Evolutionary conservation across 2,797 vertebrate species (phyloP).

Genomic region (Enteromius anoplus): DNA sequence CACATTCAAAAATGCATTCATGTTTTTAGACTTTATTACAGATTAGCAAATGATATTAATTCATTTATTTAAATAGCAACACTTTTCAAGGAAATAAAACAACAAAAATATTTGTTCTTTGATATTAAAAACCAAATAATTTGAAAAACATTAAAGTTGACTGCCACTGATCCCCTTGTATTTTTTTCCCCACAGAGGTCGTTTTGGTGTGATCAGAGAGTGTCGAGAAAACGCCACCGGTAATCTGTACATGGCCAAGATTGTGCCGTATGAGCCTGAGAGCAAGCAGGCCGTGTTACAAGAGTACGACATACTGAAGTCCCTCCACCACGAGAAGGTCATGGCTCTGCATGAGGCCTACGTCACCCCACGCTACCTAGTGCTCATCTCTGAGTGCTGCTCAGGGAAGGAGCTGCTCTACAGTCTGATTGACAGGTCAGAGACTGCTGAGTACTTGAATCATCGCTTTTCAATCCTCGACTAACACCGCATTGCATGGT

Average conservation of each 20-base stretch:
- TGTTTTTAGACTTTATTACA: neutral
- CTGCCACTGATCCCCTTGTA: neutral
- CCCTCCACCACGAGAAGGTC: conserved; percentile 90
- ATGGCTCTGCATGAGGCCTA: conserved; percentile 97
- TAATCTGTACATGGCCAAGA: conserved; percentile 95
- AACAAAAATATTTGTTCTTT: neutral
- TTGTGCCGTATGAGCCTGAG: conserved; percentile 90
- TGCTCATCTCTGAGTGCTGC: conserved; percentile 95
- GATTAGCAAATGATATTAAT: neutral
- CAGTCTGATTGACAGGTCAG: conserved; percentile 92
- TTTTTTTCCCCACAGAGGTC: conserved; percentile 79
- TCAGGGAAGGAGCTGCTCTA: conserved; percentile 93
- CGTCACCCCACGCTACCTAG: conserved; percentile 95
- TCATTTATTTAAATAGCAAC: neutral
- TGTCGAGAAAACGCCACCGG: conserved; percentile 96
- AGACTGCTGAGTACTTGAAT: neutral
- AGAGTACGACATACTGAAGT: conserved; percentile 96
- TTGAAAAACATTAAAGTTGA: neutral
- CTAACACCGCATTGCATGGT: neutral
- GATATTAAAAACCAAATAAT: neutral
- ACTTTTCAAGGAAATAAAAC: neutral
- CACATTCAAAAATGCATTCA: neutral
- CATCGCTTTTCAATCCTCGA: neutral
- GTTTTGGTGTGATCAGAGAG: conserved; percentile 93
- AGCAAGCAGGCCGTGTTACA: conserved; percentile 88